Conservation (phyloP, 35 echinoderm and acorn worm species). For the Holothuria glaberrima region DNA sequence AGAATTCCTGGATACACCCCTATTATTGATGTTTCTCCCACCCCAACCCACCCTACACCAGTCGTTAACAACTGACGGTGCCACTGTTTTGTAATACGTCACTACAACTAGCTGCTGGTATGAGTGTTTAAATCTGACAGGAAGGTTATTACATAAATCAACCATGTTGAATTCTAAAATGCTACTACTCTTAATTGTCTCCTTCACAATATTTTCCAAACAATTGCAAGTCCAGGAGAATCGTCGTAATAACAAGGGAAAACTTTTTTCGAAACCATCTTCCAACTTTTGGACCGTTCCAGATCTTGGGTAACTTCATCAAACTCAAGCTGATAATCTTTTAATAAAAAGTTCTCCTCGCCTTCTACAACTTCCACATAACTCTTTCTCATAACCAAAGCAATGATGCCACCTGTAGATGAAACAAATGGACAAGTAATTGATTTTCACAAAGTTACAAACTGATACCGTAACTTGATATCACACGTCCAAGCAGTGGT, state of each 20-base stretch:
- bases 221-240: not conserved
- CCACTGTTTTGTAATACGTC: too few relatives aligned
- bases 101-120: too few relatives aligned
- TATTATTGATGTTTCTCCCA: too few relatives aligned
- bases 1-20: too few relatives aligned
- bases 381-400: not conserved
- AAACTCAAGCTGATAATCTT: not conserved
- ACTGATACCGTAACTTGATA: too few relatives aligned
- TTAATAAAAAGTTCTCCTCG: not conserved
- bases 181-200: not conserved
- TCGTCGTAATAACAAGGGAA: not conserved
- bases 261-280: not conserved
- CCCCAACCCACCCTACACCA: too few relatives aligned
- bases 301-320: not conserved
- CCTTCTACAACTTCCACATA: not conserved
- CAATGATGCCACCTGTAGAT: conserved; percentile 1
- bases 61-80: too few relatives aligned
- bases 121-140: too few relatives aligned
- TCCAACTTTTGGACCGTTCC: not conserved
- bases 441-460: too few relatives aligned
- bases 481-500: too few relatives aligned
- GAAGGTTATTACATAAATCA: too few relatives aligned
- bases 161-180: too few relatives aligned
- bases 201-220: not conserved
- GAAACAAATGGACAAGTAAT: not conserved